Percentiles rank a stretch among this genome's conserved stretches.
phyloP scores from a whole-genome alignment of 2,113 vertebrate genomes.

The Archocentrus centrarchus region DNA sequence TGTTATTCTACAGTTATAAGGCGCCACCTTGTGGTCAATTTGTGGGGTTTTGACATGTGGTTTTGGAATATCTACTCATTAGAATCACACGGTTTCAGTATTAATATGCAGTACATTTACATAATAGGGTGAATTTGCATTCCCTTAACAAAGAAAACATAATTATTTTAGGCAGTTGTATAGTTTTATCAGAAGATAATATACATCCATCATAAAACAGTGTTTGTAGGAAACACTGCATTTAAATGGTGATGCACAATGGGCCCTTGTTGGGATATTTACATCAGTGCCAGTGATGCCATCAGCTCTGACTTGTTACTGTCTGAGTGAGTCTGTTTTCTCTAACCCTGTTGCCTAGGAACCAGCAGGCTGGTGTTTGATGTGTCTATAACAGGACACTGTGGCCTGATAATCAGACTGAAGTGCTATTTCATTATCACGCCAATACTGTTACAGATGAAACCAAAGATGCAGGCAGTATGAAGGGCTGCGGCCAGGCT shows the following conservation, averaged over 20 bases:
- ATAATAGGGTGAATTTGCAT: not conserved
- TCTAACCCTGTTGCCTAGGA: constrained; percentile 41
- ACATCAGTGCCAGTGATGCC: constrained; percentile 22
- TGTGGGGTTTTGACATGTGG: not conserved
- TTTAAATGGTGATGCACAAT: not conserved
- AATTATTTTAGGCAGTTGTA: not conserved
- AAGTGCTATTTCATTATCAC: constrained; percentile 29
- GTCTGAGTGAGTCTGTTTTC: constrained; percentile 19
- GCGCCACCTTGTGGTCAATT: constrained; percentile 43
- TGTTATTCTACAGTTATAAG: not conserved
- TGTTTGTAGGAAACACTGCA: not conserved
- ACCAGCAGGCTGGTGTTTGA: constrained; percentile 32
- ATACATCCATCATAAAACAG: not conserved
- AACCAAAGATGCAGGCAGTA: not conserved
- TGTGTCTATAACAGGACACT: constrained; percentile 24
- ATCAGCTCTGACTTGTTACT: not conserved
- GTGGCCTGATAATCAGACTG: constrained; percentile 15
- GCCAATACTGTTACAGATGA: not conserved
- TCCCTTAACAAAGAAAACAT: not conserved
- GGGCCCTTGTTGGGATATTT: constrained; percentile 18
- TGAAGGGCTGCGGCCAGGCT: not conserved
- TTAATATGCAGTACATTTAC: not conserved
- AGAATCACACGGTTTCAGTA: not conserved
- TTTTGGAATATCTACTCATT: not conserved
- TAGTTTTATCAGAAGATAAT: not conserved